Percentiles rank a stretch among this genome's conserved stretches.
Evolutionary conservation across 2,888 invertebrate species (phyloP).

Genomic region (Anthoptus insignis): DNA sequence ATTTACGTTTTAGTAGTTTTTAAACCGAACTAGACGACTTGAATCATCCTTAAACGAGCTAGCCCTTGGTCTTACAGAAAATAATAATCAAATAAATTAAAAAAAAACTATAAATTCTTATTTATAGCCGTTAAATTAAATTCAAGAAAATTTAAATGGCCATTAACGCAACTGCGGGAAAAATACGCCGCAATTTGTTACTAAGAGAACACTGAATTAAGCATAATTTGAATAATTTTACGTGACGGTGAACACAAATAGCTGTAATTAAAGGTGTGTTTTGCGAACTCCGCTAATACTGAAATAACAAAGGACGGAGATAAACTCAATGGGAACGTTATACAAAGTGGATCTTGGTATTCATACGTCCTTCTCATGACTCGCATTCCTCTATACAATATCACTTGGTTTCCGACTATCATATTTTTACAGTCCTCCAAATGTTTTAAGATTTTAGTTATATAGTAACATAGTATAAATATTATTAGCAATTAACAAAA

Average conservation of each 20-base stretch:
- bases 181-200: conserved; percentile 75
- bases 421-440: background rate
- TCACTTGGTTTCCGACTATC: background rate
- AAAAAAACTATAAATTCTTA: conserved; percentile 64
- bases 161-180: conserved; percentile 74
- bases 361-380: conserved; percentile 19
- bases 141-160: conserved; percentile 65
- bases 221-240: conserved; percentile 81
- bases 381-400: background rate
- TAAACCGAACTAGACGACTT: too few relatives aligned
- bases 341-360: conserved; percentile 28
- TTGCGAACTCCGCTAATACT: conserved; percentile 62
- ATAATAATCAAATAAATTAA: background rate
- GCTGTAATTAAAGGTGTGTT: conserved; percentile 75
- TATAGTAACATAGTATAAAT: too few relatives aligned
- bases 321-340: conserved; percentile 38
- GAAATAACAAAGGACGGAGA: conserved; percentile 50
- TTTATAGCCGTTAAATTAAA: conserved; percentile 75
- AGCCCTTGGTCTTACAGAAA: background rate
- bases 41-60: too few relatives aligned
- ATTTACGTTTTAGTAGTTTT: too few relatives aligned
- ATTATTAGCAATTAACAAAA: too few relatives aligned
- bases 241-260: conserved; percentile 79
- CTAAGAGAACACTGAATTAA: conserved; percentile 77
- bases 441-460: too few relatives aligned